These are phyloP conservation scores for Zaprionus gabonicus DNA, from an alignment of 1,140 invertebrate genomes.

Conservation along the genomic window DNA sequence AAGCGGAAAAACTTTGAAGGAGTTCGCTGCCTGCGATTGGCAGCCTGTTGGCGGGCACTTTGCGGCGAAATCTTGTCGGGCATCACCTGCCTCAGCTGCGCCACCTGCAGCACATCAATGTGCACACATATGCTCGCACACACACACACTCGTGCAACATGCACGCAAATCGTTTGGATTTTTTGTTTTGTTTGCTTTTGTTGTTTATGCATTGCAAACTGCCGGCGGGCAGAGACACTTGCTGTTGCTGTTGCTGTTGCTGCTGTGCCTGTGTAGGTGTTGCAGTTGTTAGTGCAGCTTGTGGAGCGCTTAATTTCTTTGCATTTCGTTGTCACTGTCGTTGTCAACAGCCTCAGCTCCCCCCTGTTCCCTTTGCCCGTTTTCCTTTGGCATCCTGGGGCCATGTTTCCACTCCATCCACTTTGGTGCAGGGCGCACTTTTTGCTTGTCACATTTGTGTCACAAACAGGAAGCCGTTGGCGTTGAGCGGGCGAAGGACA, in stretches of 20 bases:
- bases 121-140: background rate
- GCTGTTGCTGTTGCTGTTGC: constrained; percentile 3
- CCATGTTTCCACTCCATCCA: constrained; percentile 75
- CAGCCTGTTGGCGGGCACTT: constrained; percentile 5
- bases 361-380: background rate
- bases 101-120: constrained; percentile 11
- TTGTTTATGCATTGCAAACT: constrained; percentile 47
- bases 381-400: constrained; percentile 29
- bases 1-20: constrained; percentile 11
- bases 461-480: constrained; percentile 77
- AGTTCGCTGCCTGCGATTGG: constrained; percentile 4
- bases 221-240: constrained; percentile 29
- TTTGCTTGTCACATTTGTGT: constrained; percentile 84
- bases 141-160: background rate
- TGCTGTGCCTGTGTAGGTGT: constrained; percentile 1
- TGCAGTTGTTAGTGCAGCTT: constrained; percentile 62
- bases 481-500: constrained; percentile 8
- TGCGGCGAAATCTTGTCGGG: background rate
- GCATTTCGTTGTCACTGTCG: constrained; percentile 72
- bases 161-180: constrained; percentile 31
- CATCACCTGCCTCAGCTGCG: background rate
- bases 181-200: constrained; percentile 35
- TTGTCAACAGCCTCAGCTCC: constrained; percentile 53
- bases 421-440: constrained; percentile 75
- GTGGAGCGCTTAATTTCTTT: constrained; percentile 81